These are phyloP conservation scores for Gnathonemus longibarbis DNA, from an alignment of 2,113 vertebrate genomes.

Conservation along the genomic window DNA sequence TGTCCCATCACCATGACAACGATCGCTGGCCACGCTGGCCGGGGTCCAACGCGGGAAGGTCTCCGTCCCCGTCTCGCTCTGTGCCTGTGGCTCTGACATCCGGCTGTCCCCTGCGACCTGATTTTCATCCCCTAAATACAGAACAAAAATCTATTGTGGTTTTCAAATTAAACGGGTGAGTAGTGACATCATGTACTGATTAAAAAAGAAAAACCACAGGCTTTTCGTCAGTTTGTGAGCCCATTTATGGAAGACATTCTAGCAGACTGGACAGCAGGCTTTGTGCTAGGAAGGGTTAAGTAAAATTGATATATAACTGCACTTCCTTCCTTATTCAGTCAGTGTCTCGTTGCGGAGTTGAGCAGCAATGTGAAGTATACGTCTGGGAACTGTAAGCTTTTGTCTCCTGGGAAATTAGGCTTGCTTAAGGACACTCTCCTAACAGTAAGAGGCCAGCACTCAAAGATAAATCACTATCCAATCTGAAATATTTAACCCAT, in stretches of 20 bases:
- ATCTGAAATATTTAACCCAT: not conserved
- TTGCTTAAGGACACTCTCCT: not conserved
- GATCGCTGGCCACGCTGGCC: not conserved
- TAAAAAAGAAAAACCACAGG: not conserved
- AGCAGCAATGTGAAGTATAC: not conserved
- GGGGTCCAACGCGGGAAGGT: not conserved
- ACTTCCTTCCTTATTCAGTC: not conserved
- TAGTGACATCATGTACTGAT: not conserved
- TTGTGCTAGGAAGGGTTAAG: not conserved
- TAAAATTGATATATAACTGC: not conserved
- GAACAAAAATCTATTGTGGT: not conserved
- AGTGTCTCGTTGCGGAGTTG: not conserved
- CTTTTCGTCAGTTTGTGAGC: not conserved
- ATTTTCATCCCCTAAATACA: not conserved
- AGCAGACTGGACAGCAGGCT: not conserved
- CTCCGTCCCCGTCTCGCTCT: not conserved
- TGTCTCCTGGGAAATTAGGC: not conserved
- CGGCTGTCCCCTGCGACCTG: not conserved
- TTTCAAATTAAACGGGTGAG: not conserved
- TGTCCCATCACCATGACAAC: conserved; percentile 10
- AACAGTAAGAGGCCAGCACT: not conserved
- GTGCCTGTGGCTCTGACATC: not conserved
- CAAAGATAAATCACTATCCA: not conserved
- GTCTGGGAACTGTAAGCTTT: not conserved
- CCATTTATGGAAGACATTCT: not conserved